Conservation (phyloP, 1,140 invertebrate species). For the Periplaneta americana region DNA sequence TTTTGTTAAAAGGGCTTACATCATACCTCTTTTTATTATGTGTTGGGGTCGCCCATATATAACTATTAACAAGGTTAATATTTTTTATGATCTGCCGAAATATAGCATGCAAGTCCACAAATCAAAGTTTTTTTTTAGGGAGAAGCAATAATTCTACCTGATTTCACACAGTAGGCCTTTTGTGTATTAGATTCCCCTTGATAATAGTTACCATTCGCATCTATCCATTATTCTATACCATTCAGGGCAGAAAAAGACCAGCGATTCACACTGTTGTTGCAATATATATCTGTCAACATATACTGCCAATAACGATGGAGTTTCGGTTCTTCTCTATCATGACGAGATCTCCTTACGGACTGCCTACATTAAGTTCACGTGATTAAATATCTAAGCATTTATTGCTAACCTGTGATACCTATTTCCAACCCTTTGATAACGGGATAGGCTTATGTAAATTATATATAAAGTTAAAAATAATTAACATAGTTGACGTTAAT, state of each 20-base stretch:
- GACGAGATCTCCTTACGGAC: too few species aligned
- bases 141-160: neutral
- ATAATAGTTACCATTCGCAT: neutral
- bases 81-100: neutral
- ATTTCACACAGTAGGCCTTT: neutral
- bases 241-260: neutral
- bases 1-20: neutral
- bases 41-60: neutral
- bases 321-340: neutral
- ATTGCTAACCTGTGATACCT: too few species aligned
- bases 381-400: too few species aligned
- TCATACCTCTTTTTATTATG: neutral
- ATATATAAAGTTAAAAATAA: too few species aligned
- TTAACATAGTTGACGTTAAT: too few species aligned
- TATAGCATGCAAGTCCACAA: neutral
- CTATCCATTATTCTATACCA: neutral
- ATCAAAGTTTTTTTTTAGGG: neutral
- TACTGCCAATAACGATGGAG: neutral
- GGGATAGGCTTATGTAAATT: too few species aligned
- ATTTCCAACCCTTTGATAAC: too few species aligned
- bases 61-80: neutral
- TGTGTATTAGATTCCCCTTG: neutral
- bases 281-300: neutral
- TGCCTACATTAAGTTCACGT: too few species aligned
- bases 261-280: neutral